Percentiles rank a stretch among this genome's conserved stretches.
Conservation (phyloP, 2,113 vertebrate genomes). For the Otocyon megalotis region DNA sequence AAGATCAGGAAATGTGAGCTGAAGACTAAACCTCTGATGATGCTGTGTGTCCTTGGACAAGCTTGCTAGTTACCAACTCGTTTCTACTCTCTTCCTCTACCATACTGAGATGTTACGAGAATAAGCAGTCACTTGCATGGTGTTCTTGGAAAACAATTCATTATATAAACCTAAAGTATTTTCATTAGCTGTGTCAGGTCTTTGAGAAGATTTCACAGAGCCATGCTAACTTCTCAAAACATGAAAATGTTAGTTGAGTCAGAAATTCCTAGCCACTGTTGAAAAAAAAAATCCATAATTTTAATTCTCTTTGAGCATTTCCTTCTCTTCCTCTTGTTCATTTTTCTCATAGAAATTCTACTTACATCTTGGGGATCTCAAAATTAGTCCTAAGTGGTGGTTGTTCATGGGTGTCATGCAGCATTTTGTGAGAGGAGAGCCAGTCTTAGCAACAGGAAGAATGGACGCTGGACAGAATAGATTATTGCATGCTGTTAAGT, state of each 20-base stretch:
- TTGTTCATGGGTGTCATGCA: not conserved
- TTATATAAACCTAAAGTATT: not conserved
- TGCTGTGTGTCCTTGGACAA: not conserved
- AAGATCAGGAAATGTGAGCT: not conserved
- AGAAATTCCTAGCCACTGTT: not conserved
- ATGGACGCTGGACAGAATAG: not conserved
- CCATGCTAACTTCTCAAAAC: slow-evolving; percentile 28
- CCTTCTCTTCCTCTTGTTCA: slow-evolving; percentile 14
- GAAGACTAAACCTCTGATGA: not conserved
- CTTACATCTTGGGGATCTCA: not conserved
- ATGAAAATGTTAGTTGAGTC: not conserved
- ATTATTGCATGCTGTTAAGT: not conserved
- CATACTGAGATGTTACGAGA: not conserved
- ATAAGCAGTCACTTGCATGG: not conserved
- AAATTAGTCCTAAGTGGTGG: not conserved
- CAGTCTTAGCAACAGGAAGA: not conserved
- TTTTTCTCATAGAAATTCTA: not conserved
- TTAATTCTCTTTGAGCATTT: slow-evolving; percentile 17
- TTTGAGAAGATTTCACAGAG: slow-evolving; percentile 53
- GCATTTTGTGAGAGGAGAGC: not conserved
- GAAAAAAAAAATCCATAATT: not conserved
- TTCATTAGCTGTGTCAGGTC: not conserved
- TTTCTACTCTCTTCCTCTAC: not conserved
- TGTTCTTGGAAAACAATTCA: slow-evolving; percentile 6
- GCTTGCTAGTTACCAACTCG: not conserved